phyloP scores from a whole-genome alignment of 2,113 vertebrate genomes.

The Thermophis baileyi region DNA sequence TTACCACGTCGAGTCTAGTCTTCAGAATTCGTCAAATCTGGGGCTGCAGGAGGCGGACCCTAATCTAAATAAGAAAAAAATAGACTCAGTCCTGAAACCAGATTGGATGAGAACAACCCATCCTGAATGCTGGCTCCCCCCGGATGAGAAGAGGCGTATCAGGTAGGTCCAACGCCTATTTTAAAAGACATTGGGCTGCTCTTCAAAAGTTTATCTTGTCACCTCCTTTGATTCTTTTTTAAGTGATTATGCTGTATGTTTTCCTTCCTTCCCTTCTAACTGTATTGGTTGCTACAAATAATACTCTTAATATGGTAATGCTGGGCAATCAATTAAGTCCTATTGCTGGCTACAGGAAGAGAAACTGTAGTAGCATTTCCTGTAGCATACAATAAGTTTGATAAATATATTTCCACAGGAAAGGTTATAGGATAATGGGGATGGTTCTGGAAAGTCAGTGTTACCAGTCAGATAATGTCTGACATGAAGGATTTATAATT shows the following conservation, averaged over 20 bases:
- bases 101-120: no score
- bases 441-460: not conserved
- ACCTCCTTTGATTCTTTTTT: not conserved
- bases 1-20: no score
- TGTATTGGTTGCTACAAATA: not conserved
- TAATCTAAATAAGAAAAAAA: no score
- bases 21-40: no score
- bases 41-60: no score
- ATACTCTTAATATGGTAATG: not conserved
- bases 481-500: not conserved
- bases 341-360: not conserved
- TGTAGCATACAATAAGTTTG: not conserved
- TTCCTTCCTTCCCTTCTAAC: not conserved
- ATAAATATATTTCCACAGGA: not conserved
- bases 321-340: not conserved
- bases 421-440: not conserved
- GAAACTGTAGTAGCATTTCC: not conserved
- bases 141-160: no score
- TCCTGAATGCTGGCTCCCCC: no score
- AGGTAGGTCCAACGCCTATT: no score
- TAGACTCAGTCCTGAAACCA: no score
- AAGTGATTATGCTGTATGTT: not conserved
- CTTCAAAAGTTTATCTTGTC: not conserved
- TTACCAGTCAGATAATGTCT: not conserved
- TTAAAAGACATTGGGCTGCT: not conserved